These are phyloP conservation scores for Drosophila peninsularis DNA, from an alignment of 2,888 invertebrate species.

Conservation along the genomic window DNA sequence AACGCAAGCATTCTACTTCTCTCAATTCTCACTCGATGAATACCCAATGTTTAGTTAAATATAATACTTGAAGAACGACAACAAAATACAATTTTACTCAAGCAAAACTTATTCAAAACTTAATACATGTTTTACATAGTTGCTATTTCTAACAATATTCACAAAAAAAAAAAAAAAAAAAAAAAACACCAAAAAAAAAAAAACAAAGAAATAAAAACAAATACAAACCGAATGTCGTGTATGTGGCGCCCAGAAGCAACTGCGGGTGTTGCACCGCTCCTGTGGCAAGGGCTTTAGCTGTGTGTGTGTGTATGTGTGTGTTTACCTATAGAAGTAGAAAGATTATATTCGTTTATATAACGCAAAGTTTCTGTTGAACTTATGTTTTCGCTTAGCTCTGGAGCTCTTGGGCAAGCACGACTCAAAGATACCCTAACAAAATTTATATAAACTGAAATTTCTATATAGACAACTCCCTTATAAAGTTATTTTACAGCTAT, in stretches of 20 bases:
- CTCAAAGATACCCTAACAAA: neutral
- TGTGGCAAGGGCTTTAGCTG: conserved; percentile 7
- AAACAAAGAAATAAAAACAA: neutral
- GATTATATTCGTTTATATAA: neutral
- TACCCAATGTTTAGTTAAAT: neutral
- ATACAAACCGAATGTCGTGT: too few relatives aligned
- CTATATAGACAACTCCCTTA: neutral
- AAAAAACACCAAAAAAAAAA: neutral
- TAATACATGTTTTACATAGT: conserved; percentile 10
- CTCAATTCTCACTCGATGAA: neutral
- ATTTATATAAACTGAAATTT: neutral
- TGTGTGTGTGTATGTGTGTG: conserved; percentile 5
- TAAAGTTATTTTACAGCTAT: neutral
- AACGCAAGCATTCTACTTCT: conserved; percentile 7
- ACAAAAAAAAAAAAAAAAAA: neutral
- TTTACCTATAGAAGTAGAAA: neutral
- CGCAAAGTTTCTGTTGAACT: neutral
- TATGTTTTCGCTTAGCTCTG: neutral
- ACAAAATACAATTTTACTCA: conserved; percentile 6
- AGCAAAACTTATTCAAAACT: conserved; percentile 7
- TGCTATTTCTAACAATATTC: conserved; percentile 10
- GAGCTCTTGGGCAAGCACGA: neutral
- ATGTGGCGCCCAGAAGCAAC: conserved; percentile 14
- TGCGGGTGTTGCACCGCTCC: conserved; percentile 25
- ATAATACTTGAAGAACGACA: neutral